Evolutionary conservation across 1,140 invertebrate species (phyloP), one percentile per base, ranked within the genome.

Genomic region (Bombus cullumanus): DNA sequence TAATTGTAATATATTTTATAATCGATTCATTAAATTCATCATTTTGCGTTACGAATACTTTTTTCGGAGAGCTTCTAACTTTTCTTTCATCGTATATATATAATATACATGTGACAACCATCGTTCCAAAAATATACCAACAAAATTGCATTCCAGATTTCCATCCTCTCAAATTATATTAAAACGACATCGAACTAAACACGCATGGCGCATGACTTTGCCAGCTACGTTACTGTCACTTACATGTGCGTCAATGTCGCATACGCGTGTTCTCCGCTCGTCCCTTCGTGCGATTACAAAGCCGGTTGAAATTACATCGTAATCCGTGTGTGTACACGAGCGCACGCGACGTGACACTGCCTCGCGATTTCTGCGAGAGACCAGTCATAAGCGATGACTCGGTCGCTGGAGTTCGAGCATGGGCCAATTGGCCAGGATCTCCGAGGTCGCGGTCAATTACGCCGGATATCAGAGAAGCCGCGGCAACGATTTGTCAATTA

Each of bases 291-390:
- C 76, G 86, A 86, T 90, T 89, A 81, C 86, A 86, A 90, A 90
- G 82, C 79, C 86, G 57, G 79, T 79, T 90, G 88, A 90, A 90
- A 90, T 90, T 85, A 90, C 86, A 90, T 81, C 88, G 85, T 79
- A 31, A 74, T 12, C 22, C 39, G 31, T 79, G 78, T 78, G 89
- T 81, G 64, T 74, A 72, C 62, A 43, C 34, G 81, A 13, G 68
- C 18, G 43, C 80, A 86, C 75, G 66, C 88, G 80, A 77, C 76
- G 47, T 73, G 79, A 43, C 81, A 25, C 34, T 47, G 31, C n/a
- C 68, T 77, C 83, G 87, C 82, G 78, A 88, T 86, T 86, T 89
- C 87, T 86, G 78, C 76, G 64, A 28, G 68, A 9, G 68, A n/a
- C n/a, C 3, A 22, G 18, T 22, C 31, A 53, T 62, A 57, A 79